These are phyloP conservation scores for Ooceraea biroi DNA, from an alignment of 1,140 invertebrate species.

Conservation along the genomic window DNA sequence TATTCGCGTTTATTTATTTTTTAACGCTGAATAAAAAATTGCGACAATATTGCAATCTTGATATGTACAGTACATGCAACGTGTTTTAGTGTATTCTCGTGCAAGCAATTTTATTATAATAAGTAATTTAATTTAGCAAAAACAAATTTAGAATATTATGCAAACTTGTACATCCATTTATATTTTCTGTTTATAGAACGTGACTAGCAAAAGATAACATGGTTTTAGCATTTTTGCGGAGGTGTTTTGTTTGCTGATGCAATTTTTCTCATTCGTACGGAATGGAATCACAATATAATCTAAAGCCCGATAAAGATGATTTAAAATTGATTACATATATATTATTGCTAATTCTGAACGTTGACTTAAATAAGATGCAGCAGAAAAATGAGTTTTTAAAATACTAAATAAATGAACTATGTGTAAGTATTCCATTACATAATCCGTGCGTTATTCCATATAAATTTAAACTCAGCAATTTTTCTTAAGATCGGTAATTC, in stretches of 20 bases:
- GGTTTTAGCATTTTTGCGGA: slow-evolving; percentile 53
- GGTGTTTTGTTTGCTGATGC: slow-evolving; percentile 9
- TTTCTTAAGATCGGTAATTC: background rate
- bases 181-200: slow-evolving; percentile 64
- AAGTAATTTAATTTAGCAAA: too few species aligned
- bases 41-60: background rate
- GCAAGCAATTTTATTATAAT: too few species aligned
- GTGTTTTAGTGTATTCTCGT: too few species aligned
- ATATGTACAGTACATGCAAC: background rate
- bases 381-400: too few species aligned
- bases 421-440: too few species aligned
- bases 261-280: background rate
- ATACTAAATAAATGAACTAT: too few species aligned
- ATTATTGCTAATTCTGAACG: too few species aligned
- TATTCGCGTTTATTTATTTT: background rate
- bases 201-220: slow-evolving; percentile 44
- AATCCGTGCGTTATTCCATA: background rate
- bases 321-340: too few species aligned
- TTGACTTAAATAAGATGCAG: background rate
- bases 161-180: background rate
- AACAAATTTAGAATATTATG: background rate
- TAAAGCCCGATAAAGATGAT: background rate
- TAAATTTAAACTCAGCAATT: background rate
- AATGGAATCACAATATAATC: slow-evolving; percentile 1
- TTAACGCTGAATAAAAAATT: background rate